Percentiles rank a stretch among this genome's conserved stretches.
These are phyloP conservation scores for Palythoa heliodiscus DNA, from an alignment of 92 coral and sea anemone species.

Conservation along the genomic window DNA sequence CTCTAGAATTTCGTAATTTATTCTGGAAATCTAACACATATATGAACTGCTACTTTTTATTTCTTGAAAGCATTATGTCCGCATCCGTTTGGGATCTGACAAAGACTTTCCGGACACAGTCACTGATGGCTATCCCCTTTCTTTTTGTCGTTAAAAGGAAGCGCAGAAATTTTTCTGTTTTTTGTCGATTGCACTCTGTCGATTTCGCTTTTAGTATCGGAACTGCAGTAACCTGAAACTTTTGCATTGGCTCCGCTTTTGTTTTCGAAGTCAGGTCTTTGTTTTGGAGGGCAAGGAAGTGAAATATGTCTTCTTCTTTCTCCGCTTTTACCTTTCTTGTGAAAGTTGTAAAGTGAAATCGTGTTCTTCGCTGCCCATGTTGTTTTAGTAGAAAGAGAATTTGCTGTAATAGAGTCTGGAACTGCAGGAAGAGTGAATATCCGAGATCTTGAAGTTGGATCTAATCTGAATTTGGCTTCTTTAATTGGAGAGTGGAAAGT, in stretches of 20 bases:
- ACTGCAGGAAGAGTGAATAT: constrained; percentile 24
- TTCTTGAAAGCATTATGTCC: too few species aligned
- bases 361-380: constrained; percentile 41
- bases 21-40: too few species aligned
- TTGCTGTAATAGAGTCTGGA: constrained; percentile 7
- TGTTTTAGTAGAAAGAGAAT: neutral
- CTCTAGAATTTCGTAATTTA: too few species aligned
- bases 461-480: neutral
- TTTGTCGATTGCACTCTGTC: neutral
- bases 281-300: constrained; percentile 14
- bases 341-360: neutral
- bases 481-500: neutral
- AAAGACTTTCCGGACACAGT: neutral
- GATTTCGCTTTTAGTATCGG: neutral
- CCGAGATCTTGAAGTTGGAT: constrained; percentile 21
- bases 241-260: neutral
- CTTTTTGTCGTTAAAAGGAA: neutral
- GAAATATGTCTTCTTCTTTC: constrained; percentile 22
- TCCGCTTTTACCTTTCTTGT: neutral
- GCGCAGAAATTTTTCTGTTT: constrained; percentile 20
- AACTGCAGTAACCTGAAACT: neutral
- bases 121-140: neutral
- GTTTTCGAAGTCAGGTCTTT: neutral
- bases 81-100: too few species aligned
- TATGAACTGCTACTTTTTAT: too few species aligned